Evolutionary conservation across 1,140 invertebrate genomes (phyloP), one percentile per base, ranked within the genome.

Genomic region (Nymphalis io): DNA sequence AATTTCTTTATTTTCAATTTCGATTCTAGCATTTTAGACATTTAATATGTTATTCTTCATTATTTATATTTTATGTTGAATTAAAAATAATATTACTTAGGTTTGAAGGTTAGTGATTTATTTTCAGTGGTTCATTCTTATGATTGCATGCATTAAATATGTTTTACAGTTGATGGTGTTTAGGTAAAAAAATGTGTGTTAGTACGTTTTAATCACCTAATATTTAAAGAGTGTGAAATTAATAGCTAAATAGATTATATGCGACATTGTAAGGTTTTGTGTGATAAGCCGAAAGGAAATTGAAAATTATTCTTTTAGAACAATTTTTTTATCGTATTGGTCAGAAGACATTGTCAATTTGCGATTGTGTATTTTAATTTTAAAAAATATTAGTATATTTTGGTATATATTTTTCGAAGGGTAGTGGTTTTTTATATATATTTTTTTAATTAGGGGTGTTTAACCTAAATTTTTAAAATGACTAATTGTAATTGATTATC

Each of bases 341-440:
- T 38, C 60, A 68, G 51, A 70, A 42, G 15, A 12, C 16, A 40
- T 38, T 70, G 74, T 76, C 69, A 73, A 75, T 74, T 75, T 65
- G 60, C 27, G 74, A 70, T 76, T 76, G 71, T 76, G 70, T 71
- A 33, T 66, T 61, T 27, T 51, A 53, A 57, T 38, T 40, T 58
- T 21, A 46, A 61, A 66, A 53, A 61, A 15, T 42, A 66, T 39
- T 1, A 23, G 10, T 33, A 61, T 48, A 60, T 65, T 66, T 60
- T 66, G 1, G 38, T 61, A 63, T 62, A 33, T 55, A 10, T 16
- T 65, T 12, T 65, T 70, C 59, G 20, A 40, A 58, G 16, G 48
- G 69, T 53, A 67, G 60, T 53, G 39, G 64, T 67, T 59, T 15
- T 53, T 23, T 33, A 10, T 27, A 6, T 53, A 33, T 18, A 15